Conservation (phyloP, 2,113 vertebrate species). For the Mesoclemmys tuberculata region DNA sequence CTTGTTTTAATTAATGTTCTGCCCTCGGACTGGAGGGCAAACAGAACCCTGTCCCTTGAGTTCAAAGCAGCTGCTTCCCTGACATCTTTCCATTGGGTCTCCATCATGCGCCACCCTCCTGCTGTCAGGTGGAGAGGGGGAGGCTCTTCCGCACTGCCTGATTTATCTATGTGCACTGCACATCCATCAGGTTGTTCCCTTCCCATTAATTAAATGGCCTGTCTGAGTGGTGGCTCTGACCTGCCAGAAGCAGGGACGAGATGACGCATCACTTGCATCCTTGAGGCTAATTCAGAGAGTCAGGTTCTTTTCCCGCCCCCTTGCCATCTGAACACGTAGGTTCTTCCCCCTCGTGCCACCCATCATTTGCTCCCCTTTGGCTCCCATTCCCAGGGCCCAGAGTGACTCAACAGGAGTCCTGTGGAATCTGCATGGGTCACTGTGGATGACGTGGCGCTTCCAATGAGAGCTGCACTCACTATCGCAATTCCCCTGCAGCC, state of each 20-base stretch:
- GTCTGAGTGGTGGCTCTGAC: not conserved
- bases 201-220: not conserved
- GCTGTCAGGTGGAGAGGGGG: not conserved
- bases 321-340: not conserved
- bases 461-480: not conserved
- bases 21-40: not conserved
- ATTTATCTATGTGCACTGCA: not conserved
- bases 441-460: rapidly evolving
- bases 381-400: not conserved
- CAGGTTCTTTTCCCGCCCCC: not conserved
- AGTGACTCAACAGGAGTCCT: rapidly evolving
- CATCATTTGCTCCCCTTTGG: rapidly evolving
- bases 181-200: not conserved
- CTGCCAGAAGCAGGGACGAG: not conserved
- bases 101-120: not conserved
- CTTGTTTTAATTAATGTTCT: not conserved
- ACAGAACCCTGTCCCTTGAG: not conserved
- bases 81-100: not conserved
- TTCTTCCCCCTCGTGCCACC: not conserved
- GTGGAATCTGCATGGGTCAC: rapidly evolving
- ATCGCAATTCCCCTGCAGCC: rapidly evolving
- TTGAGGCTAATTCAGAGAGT: not conserved
- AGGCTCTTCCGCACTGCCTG: rapidly evolving
- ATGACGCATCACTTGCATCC: not conserved
- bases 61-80: not conserved